phyloP scores from a whole-genome alignment of 2,113 vertebrate genomes.

The Chunga burmeisteri region DNA sequence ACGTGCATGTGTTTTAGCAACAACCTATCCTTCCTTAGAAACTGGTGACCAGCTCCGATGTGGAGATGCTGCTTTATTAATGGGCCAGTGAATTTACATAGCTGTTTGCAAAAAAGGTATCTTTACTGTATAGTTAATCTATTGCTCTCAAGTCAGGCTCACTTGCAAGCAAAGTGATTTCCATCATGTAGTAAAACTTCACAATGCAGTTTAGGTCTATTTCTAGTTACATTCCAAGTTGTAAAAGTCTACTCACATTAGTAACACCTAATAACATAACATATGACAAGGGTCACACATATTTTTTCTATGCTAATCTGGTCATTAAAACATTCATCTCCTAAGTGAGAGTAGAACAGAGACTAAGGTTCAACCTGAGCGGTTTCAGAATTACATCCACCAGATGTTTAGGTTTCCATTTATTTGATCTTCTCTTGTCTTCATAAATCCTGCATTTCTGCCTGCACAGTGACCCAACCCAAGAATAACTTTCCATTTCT shows the following conservation, averaged over 20 bases:
- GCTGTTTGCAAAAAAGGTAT: rapidly evolving
- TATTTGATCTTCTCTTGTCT: not conserved
- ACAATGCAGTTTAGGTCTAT: not conserved
- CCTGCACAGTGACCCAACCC: not conserved
- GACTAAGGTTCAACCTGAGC: not conserved
- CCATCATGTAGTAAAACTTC: not conserved
- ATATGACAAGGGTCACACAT: not conserved
- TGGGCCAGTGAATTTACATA: not conserved
- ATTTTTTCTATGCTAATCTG: not conserved
- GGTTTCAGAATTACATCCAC: not conserved
- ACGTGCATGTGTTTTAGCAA: not conserved
- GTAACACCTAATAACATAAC: not conserved
- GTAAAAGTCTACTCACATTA: not conserved
- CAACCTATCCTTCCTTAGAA: not conserved
- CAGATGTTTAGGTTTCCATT: not conserved
- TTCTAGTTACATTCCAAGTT: not conserved
- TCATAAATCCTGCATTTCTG: not conserved
- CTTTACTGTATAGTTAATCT: not conserved
- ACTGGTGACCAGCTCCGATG: rapidly evolving
- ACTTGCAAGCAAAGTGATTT: not conserved
- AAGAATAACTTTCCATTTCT: not conserved
- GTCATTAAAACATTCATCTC: not conserved
- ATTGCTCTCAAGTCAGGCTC: not conserved
- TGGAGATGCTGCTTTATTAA: not conserved
- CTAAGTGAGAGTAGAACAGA: not conserved